These are phyloP conservation scores for Laticauda laticaudata DNA, from an alignment of 2,113 vertebrate genomes.

Conservation along the genomic window DNA sequence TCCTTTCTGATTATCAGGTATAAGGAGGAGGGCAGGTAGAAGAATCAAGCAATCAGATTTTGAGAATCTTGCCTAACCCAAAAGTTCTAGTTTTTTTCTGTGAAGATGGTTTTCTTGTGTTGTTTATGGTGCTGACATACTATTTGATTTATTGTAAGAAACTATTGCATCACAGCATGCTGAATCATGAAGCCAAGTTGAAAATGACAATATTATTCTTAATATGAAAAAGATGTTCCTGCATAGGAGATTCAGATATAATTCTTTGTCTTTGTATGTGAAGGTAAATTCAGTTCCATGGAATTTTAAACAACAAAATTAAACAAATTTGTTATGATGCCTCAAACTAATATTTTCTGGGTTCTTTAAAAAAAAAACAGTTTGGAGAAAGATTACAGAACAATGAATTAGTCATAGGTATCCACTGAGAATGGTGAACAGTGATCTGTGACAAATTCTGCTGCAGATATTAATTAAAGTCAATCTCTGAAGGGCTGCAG, in stretches of 20 bases:
- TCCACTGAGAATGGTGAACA: constrained; percentile 35
- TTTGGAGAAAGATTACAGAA: constrained; percentile 30
- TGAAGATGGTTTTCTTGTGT: neutral
- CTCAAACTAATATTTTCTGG: neutral
- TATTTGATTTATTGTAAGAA: neutral
- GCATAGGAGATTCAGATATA: neutral
- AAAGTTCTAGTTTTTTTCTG: neutral
- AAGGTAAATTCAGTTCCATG: neutral
- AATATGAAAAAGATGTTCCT: neutral
- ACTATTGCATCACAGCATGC: neutral
- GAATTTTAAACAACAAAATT: neutral
- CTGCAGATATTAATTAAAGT: constrained; percentile 58
- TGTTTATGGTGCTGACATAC: neutral
- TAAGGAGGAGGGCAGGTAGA: neutral
- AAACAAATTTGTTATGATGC: neutral
- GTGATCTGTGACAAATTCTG: neutral
- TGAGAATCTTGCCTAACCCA: neutral
- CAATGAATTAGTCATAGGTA: constrained; percentile 13
- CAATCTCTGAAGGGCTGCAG: constrained; percentile 55
- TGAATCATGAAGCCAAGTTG: neutral
- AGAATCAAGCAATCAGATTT: neutral
- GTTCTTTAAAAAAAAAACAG: constrained; percentile 26
- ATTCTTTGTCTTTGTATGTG: neutral
- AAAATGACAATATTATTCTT: neutral
- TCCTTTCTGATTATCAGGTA: neutral